phyloP scores from a whole-genome alignment of 2,113 vertebrate genomes.

The Oceanites oceanicus region DNA sequence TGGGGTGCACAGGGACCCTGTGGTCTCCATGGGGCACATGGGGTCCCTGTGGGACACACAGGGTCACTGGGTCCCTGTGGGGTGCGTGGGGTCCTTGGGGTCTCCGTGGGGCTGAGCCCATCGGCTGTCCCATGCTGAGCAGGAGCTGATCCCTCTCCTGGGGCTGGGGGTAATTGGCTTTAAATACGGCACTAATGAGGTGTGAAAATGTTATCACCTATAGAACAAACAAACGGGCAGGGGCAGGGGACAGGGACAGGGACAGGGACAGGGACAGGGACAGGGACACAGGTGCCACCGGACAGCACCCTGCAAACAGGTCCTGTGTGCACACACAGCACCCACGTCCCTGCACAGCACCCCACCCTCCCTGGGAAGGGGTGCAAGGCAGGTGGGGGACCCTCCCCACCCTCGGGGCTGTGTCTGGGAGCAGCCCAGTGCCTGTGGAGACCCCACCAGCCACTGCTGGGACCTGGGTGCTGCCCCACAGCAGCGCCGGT shows the following conservation, averaged over 20 bases:
- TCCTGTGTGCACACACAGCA: background rate
- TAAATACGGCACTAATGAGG: background rate
- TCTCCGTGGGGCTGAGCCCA: background rate
- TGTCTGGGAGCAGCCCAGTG: background rate
- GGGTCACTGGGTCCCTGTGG: background rate
- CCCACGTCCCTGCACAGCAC: background rate
- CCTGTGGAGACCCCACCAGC: background rate
- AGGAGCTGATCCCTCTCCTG: background rate
- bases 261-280: background rate
- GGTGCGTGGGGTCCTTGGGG: background rate
- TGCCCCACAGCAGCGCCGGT: background rate
- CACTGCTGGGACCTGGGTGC: background rate
- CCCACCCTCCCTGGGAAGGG: background rate
- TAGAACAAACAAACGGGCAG: background rate
- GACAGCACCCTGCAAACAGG: background rate
- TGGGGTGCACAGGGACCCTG: background rate
- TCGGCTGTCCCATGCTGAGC: background rate
- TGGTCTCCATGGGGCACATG: background rate
- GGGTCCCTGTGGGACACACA: too few species aligned
- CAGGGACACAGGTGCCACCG: accelerated
- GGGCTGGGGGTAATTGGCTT: background rate
- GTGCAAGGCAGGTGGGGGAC: background rate
- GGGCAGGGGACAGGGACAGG: background rate
- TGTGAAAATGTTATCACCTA: background rate
- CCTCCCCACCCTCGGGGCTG: background rate